Conservation (phyloP, 2,113 vertebrate genomes). For the Puma concolor region DNA sequence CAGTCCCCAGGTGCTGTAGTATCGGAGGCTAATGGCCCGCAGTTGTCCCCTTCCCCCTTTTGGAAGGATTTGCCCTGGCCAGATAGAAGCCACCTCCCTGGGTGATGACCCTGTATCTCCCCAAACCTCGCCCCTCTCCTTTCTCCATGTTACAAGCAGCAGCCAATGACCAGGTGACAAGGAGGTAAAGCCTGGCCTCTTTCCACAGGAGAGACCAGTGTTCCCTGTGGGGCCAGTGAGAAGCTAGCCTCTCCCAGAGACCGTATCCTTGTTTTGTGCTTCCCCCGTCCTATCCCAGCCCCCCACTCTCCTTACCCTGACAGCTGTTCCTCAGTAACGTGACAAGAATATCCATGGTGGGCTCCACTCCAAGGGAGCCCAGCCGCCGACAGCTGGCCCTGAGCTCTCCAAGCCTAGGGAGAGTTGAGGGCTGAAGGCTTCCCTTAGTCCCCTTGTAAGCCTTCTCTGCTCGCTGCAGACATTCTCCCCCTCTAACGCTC, state of each 20-base stretch:
- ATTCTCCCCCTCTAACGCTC: background rate
- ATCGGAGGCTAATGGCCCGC: background rate
- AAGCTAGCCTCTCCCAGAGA: background rate
- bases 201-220: background rate
- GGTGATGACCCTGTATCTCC: background rate
- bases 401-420: background rate
- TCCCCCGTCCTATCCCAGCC: background rate
- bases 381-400: background rate
- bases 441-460: background rate
- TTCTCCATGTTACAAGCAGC: background rate
- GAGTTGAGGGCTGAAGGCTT: background rate
- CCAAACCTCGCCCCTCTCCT: rapidly evolving
- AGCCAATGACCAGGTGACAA: background rate
- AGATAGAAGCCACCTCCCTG: background rate
- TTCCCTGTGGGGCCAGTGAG: background rate
- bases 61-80: background rate
- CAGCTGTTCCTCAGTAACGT: background rate
- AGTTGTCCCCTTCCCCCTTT: background rate
- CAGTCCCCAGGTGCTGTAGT: background rate
- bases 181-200: background rate
- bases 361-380: background rate
- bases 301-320: background rate
- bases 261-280: background rate
- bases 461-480: rapidly evolving
- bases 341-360: background rate